Conservation (phyloP, 2,888 invertebrate genomes). For the Phytoseiulus persimilis region DNA sequence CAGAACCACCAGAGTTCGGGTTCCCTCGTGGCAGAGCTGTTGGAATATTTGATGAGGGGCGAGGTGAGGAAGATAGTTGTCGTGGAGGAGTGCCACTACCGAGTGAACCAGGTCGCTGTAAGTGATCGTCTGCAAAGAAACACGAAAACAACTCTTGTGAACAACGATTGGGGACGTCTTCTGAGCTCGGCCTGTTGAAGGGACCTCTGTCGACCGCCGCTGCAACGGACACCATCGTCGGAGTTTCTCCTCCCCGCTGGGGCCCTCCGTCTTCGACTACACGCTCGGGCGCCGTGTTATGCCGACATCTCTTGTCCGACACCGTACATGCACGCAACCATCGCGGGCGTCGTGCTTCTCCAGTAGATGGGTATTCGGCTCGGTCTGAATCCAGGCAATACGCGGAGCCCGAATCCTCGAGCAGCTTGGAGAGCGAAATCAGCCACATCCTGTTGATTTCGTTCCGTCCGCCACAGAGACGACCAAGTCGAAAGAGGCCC, state of each 20-base stretch:
- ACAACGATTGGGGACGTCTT: not conserved
- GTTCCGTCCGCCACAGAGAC: not conserved
- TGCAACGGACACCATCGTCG: not conserved
- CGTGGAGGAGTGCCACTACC: constrained; percentile 50
- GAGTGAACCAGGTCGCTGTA: constrained; percentile 51
- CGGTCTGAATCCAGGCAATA: not conserved
- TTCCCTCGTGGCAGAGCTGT: constrained; percentile 50
- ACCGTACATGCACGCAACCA: not conserved
- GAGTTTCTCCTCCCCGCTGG: too few species aligned
- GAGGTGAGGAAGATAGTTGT: constrained; percentile 50
- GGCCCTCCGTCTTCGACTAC: too few species aligned
- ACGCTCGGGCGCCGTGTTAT: not conserved
- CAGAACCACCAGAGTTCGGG: constrained; percentile 50
- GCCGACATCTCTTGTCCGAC: not conserved
- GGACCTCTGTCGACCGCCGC: not conserved
- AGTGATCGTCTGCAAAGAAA: constrained; percentile 46
- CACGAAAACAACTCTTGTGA: not conserved
- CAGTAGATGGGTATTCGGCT: not conserved
- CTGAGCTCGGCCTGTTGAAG: not conserved
- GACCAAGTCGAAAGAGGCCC: not conserved
- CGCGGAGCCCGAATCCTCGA: not conserved
- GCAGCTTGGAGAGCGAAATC: not conserved
- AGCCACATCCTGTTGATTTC: too few species aligned
- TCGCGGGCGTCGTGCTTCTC: not conserved
- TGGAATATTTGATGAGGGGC: constrained; percentile 49